Percentiles rank a stretch among this genome's conserved stretches.
phyloP scores from a whole-genome alignment of 2,888 invertebrate species.

The Epistrophe grossulariae region DNA sequence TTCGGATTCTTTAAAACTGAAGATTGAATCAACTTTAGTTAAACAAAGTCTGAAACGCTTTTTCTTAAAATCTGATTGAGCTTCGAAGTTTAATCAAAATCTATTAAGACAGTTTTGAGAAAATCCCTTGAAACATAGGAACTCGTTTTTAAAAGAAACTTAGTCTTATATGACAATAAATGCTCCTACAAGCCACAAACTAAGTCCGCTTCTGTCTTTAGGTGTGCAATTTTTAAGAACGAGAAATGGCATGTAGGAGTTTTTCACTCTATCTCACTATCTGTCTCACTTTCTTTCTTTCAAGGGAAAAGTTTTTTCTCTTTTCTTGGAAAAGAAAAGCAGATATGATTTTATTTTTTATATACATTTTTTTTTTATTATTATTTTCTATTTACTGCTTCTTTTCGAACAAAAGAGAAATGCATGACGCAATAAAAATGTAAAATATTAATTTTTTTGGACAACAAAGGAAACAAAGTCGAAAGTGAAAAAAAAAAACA shows the following conservation, averaged over 20 bases:
- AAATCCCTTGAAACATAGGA: too few species aligned
- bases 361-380: constrained; percentile 1
- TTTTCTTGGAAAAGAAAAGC: constrained; percentile 29
- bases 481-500: constrained; percentile 35
- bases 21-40: too few species aligned
- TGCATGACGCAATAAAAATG: constrained; percentile 76
- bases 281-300: not conserved
- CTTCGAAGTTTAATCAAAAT: not conserved
- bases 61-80: too few species aligned
- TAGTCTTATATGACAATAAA: not conserved
- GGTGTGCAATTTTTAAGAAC: not conserved
- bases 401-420: constrained; percentile 43
- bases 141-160: too few species aligned
- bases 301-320: constrained; percentile 57
- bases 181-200: not conserved
- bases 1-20: too few species aligned
- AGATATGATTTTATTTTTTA: constrained; percentile 57
- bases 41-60: too few species aligned
- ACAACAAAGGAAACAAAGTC: constrained; percentile 71
- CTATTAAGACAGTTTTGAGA: not conserved
- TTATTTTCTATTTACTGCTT: constrained; percentile 28
- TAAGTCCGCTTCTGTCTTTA: not conserved
- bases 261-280: not conserved
- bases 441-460: constrained; percentile 74
- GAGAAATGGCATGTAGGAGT: constrained; percentile 20